These are phyloP conservation scores for Synergus gifuensis DNA, from an alignment of 2,888 invertebrate species.

Conservation along the genomic window DNA sequence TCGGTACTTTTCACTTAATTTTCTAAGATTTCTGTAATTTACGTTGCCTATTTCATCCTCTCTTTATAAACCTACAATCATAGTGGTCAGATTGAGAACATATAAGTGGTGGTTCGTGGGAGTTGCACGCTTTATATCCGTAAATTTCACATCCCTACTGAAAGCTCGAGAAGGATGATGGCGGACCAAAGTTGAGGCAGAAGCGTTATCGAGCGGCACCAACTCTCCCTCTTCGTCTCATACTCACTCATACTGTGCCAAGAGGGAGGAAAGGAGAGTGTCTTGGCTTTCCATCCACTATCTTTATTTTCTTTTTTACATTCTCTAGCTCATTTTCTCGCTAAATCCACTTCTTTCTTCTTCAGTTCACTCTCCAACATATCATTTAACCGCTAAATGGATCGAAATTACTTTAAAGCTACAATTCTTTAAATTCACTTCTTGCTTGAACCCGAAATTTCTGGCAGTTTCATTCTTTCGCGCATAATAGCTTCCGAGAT, in stretches of 20 bases:
- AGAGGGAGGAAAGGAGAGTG: conserved; percentile 4
- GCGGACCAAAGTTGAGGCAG: conserved; percentile 56
- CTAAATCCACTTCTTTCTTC: conserved; percentile 5
- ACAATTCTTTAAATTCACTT: conserved; percentile 12
- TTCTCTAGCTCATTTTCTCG: conserved; percentile 19
- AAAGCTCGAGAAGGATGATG: conserved; percentile 51
- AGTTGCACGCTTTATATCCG: conserved; percentile 5
- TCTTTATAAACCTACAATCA: background rate
- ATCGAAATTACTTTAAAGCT: conserved; percentile 38
- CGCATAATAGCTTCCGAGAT: background rate
- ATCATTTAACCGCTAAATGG: conserved; percentile 47
- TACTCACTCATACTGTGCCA: conserved; percentile 1
- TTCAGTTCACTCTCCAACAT: conserved; percentile 32
- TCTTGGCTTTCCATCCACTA: conserved; percentile 19
- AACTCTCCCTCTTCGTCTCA: conserved; percentile 52
- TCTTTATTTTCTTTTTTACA: conserved; percentile 10
- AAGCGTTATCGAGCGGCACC: conserved; percentile 69
- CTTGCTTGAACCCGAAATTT: background rate
- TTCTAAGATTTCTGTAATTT: background rate
- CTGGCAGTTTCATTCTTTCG: background rate
- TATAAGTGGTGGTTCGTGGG: conserved; percentile 3
- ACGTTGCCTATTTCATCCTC: background rate
- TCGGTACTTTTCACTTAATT: background rate
- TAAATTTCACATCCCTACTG: conserved; percentile 30
- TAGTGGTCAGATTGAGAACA: background rate